These are phyloP conservation scores for Apolygus lucorum DNA, from an alignment of 1,140 invertebrate species.

Conservation along the genomic window DNA sequence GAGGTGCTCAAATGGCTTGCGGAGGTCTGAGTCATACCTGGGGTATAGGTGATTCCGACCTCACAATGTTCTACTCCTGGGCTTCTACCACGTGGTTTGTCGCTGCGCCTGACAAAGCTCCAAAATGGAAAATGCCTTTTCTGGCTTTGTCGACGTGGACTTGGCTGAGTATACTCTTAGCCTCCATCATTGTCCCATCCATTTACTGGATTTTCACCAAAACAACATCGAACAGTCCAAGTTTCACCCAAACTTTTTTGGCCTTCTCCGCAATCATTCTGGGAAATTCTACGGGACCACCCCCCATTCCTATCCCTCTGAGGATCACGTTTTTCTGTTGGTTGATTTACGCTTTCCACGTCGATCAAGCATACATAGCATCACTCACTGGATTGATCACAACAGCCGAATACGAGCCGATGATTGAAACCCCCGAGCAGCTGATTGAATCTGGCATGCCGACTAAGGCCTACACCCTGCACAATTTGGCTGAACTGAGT, in stretches of 20 bases:
- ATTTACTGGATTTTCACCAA: not conserved
- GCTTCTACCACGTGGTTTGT: not conserved
- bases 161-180: not conserved
- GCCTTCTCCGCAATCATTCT: not conserved
- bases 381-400: not conserved
- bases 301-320: not conserved
- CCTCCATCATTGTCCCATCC: not conserved
- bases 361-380: not conserved
- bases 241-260: not conserved
- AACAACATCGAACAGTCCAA: not conserved
- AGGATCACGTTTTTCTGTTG: not conserved
- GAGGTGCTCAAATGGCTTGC: not conserved
- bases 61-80: not conserved
- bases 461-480: not conserved
- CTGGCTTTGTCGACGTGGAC: not conserved
- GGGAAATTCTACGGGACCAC: not conserved
- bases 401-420: not conserved
- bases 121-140: not conserved
- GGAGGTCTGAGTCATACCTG: not conserved
- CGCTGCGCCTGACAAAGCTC: not conserved
- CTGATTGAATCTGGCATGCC: not conserved
- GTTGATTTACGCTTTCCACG: not conserved
- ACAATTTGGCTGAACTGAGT: not conserved
- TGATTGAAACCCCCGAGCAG: not conserved
- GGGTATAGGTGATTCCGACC: not conserved